Base-by-base conservation (phyloP, 2,888 invertebrate species). In the Artemia sp. region DNA sequence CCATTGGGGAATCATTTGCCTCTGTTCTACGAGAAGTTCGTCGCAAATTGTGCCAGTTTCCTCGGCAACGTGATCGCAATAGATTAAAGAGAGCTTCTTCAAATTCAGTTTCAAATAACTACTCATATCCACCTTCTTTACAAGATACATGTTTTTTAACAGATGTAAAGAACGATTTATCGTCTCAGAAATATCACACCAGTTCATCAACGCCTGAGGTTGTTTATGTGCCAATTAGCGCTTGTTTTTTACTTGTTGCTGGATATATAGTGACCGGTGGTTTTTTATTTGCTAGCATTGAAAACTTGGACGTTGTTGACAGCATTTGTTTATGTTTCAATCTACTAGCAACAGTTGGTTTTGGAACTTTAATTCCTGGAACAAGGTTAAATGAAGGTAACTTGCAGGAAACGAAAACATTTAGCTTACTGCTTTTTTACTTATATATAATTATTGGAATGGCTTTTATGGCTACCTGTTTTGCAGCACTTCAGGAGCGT, bases 391-490 rank as follows among this genome's bases (percentile, higher is more conserved):
- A 58, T 9, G 64, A 58, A 19, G 68, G 52, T 9, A 52, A 7
- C 12, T n/a, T 38, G 1, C 52, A 38, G 52, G 68, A 51, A n/a
- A 68, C 52, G 38, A 19, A 51, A 38, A 52, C 68, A 10, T 14
- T 52, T 1, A 51, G 52, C 38, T 19, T 68, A 19, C 9, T 68
- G n/a, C 38, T 52, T 1, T 58, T 68, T 51, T 68, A 51, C 68
- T n/a, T 51, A 12, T 68, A 68, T 24, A 68, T 68, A 14, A 52
- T 68, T 51, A 51, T 68, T n/a, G 68, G 68, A n/a, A 68, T 68
- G 68, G 68, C 68, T 51, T 52, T 68, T 14, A 68, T 68, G 19
- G 51, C 68, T n/a, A 68, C 68, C 52, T 68, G 68, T 52, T 68
- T 68, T 24, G 68, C 68, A 66, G 10, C 52, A 50, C 11, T 68